Base-by-base conservation (phyloP, 1,140 invertebrate species). In the Polypedilum vanderplanki region DNA sequence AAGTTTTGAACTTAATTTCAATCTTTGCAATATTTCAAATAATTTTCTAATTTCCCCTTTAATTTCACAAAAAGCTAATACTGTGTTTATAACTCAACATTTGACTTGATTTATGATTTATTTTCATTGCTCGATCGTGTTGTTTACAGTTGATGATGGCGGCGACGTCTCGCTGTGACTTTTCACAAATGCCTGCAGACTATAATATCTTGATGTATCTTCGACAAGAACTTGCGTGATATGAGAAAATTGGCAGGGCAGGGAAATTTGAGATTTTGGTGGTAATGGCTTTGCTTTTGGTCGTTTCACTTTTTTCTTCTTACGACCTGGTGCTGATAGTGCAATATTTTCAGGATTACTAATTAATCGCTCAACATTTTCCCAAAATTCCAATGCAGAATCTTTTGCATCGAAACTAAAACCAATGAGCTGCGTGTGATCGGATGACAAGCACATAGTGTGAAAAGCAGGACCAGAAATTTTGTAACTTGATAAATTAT, bases 171-270 rank as follows among this genome's bases (percentile, higher is more conserved):
- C 18, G 17, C 20, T 70, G 65, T 70, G 7, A 20, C 65, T 70
- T 18, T 70, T 70, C 0, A 85, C 81, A 75, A 86, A 82, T 1
- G 87, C 87, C 78, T 90, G 89, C 74, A 92, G 84, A n/a, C 90
- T 91, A 77, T 87, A 89, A 77, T 90, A 90, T 75, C 88, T 83
- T 73, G 85, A 84, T 74, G 86, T 86, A 78, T 93, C 91, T 73
- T 87, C 86, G n/a, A 86, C 84, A 75, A 92, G 91, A 12, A 95
- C 88, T 76, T 88, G 92, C 22, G 91, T 94, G 73, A 95, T 88
- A 80, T 95, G 93, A 75, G 93, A 90, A 82, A 95, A 95, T 79
- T 92, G 92, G 80, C 93, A 95, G 0, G 93, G 93, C 78, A 90
- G 88, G 15, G 92, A 94, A 77, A 95, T 95, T 80, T 94, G 91